phyloP scores from a whole-genome alignment of 2,797 vertebrate species.

The Darevskia nairensis region DNA sequence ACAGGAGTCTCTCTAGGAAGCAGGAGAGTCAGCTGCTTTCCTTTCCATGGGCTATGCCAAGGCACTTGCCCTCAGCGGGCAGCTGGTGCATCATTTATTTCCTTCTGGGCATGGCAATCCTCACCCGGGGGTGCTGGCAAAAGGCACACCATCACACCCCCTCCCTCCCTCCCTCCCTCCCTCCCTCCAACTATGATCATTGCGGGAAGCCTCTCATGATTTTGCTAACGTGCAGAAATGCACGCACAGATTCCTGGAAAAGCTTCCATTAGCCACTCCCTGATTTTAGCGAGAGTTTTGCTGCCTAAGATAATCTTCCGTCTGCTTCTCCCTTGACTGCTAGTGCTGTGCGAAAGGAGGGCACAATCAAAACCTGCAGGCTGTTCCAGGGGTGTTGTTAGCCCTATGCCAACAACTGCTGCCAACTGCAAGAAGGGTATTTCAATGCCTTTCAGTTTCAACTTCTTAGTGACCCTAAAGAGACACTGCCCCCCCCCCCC shows the following conservation, averaged over 20 bases:
- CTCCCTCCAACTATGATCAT: neutral
- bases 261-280: neutral
- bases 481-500: neutral
- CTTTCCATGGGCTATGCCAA: neutral
- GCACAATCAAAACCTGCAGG: neutral
- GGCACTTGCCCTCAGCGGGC: neutral
- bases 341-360: neutral
- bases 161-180: neutral
- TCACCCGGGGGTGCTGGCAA: neutral
- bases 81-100: neutral
- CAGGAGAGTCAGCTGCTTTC: neutral
- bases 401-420: neutral
- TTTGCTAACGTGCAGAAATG: constrained; percentile 23
- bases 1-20: neutral
- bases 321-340: neutral
- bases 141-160: too few relatives aligned
- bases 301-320: neutral
- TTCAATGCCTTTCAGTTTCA: neutral
- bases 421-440: neutral
- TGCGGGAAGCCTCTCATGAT: neutral
- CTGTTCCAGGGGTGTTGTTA: neutral
- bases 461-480: too few relatives aligned
- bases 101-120: neutral
- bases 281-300: neutral
- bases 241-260: neutral